These are phyloP conservation scores for Zootoca vivipara DNA, from an alignment of 2,113 vertebrate genomes.

Conservation along the genomic window DNA sequence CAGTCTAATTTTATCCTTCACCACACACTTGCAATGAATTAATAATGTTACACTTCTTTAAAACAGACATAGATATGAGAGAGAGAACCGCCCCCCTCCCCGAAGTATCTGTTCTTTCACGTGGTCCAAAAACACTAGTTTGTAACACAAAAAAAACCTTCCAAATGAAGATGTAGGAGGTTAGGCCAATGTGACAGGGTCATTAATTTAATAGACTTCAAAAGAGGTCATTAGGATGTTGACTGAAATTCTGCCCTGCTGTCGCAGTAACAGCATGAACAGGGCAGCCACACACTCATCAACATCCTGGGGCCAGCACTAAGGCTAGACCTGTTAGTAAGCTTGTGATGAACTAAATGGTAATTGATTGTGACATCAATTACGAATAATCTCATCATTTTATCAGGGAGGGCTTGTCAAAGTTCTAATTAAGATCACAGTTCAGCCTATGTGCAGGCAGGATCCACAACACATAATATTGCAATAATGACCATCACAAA, in stretches of 20 bases:
- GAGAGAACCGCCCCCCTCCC: slow-evolving; percentile 15
- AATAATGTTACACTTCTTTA: slow-evolving; percentile 28
- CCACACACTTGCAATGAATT: slow-evolving; percentile 18
- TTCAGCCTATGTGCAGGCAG: slow-evolving; percentile 82
- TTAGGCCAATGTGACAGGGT: slow-evolving; percentile 87
- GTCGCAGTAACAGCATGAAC: slow-evolving; percentile 80
- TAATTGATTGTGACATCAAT: slow-evolving; percentile 95
- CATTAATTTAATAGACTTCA: slow-evolving; percentile 94
- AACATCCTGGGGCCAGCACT: slow-evolving; percentile 86
- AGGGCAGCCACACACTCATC: slow-evolving; percentile 83
- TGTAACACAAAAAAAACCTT: slow-evolving; percentile 73
- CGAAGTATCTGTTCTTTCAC: slow-evolving; percentile 65
- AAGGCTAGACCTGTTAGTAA: slow-evolving; percentile 88
- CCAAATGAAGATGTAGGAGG: slow-evolving; percentile 75
- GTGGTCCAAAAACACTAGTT: slow-evolving; percentile 72
- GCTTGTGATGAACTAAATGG: slow-evolving; percentile 83
- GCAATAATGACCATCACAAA: slow-evolving; percentile 91
- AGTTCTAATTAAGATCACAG: slow-evolving; percentile 91
- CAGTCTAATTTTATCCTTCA: slow-evolving; percentile 20
- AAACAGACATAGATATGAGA: slow-evolving; percentile 34
- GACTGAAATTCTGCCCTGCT: slow-evolving; percentile 84
- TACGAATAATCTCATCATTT: slow-evolving; percentile 95
- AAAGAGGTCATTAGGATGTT: slow-evolving; percentile 89
- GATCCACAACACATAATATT: slow-evolving; percentile 83
- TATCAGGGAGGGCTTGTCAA: slow-evolving; percentile 88